Percentiles rank a stretch among this genome's conserved stretches.
phyloP scores from a whole-genome alignment of 2,888 invertebrate species.

The Zhuqinia jingwanae region DNA sequence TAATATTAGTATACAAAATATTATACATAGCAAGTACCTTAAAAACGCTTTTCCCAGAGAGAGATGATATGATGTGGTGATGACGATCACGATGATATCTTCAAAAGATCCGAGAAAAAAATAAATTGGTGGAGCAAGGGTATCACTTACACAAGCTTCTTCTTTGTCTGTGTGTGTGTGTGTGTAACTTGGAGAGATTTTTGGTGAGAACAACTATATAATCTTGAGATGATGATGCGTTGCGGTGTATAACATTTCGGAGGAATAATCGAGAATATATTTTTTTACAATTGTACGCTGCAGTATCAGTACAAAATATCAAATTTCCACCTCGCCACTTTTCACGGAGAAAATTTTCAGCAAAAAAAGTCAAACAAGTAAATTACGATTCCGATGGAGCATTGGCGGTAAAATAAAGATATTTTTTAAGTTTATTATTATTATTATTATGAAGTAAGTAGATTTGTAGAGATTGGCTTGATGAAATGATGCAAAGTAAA shows the following conservation, averaged over 20 bases:
- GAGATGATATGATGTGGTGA: conserved; percentile 14
- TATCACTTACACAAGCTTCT: conserved; percentile 26
- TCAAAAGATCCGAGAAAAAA: conserved; percentile 18
- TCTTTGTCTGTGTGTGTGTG: conserved; percentile 3
- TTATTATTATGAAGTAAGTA: background rate
- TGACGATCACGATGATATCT: conserved; percentile 1
- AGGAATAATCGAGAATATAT: too few relatives aligned
- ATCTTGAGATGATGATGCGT: background rate
- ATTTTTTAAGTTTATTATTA: background rate
- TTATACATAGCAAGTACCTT: background rate
- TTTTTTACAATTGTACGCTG: background rate
- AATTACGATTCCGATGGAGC: too few relatives aligned
- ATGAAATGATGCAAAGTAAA: conserved; percentile 28
- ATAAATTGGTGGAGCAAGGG: conserved; percentile 23
- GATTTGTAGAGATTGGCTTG: background rate
- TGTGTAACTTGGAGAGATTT: background rate
- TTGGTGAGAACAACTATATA: background rate
- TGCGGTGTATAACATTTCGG: too few relatives aligned
- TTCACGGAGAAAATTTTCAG: too few relatives aligned
- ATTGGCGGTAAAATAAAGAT: too few relatives aligned
- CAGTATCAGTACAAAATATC: background rate
- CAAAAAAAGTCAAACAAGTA: too few relatives aligned
- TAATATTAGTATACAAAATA: background rate
- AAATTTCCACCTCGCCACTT: background rate
- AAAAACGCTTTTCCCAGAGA: background rate